Conservation (phyloP, 1,140 invertebrate genomes). For the Trinorchestia longiramus region DNA sequence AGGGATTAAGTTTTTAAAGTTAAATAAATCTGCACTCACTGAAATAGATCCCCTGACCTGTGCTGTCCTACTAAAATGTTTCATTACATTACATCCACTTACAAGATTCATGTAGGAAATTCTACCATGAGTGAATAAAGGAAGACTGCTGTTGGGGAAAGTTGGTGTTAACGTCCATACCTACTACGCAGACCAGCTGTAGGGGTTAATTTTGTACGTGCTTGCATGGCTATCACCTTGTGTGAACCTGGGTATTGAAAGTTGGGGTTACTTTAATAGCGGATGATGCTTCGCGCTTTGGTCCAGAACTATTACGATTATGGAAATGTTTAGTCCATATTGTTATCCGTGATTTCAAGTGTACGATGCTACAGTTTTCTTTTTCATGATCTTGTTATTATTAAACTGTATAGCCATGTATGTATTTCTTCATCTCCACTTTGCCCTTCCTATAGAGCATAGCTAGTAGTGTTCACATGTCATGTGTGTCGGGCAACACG, state of each 20-base stretch:
- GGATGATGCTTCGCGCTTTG: not conserved
- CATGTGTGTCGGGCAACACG: too few relatives aligned
- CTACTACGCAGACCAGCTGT: too few relatives aligned
- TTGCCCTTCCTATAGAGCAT: too few relatives aligned
- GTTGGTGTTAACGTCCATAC: not conserved
- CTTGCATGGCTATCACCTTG: not conserved
- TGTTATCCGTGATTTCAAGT: slow-evolving; percentile 41
- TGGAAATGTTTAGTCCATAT: slow-evolving; percentile 23
- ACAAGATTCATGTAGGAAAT: not conserved
- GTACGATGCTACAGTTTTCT: slow-evolving; percentile 27
- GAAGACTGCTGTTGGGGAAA: not conserved
- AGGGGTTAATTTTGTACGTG: not conserved
- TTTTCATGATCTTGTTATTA: slow-evolving; percentile 54
- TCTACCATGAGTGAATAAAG: not conserved
- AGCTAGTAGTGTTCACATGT: too few relatives aligned
- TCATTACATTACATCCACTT: not conserved
- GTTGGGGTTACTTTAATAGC: not conserved
- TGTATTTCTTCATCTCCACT: not conserved
- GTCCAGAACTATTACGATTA: slow-evolving; percentile 8
- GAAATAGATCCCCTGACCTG: not conserved
- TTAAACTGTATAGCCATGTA: slow-evolving; percentile 39
- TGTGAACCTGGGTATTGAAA: not conserved
- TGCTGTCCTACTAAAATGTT: too few relatives aligned
- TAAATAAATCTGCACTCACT: not conserved
- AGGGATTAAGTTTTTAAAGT: not conserved